These are phyloP conservation scores for Propithecus deckenii DNA, from an alignment of 2,797 vertebrate species.

Conservation along the genomic window DNA sequence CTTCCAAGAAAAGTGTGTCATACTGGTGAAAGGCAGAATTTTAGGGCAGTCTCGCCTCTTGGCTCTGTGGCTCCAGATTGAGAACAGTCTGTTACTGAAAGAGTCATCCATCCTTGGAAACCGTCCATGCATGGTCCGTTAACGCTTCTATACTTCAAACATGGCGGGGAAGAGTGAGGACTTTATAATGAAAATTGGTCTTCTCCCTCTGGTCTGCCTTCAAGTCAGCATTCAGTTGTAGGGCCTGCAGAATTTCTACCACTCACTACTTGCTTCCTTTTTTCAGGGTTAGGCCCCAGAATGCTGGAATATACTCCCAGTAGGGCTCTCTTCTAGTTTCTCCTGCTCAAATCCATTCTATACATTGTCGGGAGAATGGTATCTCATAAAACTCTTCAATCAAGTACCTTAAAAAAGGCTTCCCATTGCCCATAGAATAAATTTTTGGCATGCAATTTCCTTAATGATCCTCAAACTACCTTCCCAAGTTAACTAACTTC, in stretches of 20 bases:
- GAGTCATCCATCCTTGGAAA: not conserved
- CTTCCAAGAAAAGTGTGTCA: not conserved
- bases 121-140: not conserved
- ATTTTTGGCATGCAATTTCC: not conserved
- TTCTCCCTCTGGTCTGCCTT: not conserved
- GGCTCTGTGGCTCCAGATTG: not conserved
- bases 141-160: not conserved
- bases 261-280: not conserved
- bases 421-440: not conserved
- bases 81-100: not conserved
- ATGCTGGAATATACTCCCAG: not conserved
- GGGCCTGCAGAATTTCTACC: not conserved
- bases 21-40: not conserved
- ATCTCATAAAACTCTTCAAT: not conserved
- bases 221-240: not conserved
- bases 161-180: not conserved
- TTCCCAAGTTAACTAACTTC: not conserved
- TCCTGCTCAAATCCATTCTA: not conserved
- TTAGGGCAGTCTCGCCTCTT: not conserved
- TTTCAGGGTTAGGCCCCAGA: not conserved
- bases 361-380: not conserved
- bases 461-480: not conserved
- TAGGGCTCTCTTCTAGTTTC: not conserved
- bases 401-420: not conserved
- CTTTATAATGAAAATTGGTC: not conserved